Percentiles rank a stretch among this genome's conserved stretches.
phyloP scores from a whole-genome alignment of 2,888 invertebrate genomes.

The Fragum sueziense region DNA sequence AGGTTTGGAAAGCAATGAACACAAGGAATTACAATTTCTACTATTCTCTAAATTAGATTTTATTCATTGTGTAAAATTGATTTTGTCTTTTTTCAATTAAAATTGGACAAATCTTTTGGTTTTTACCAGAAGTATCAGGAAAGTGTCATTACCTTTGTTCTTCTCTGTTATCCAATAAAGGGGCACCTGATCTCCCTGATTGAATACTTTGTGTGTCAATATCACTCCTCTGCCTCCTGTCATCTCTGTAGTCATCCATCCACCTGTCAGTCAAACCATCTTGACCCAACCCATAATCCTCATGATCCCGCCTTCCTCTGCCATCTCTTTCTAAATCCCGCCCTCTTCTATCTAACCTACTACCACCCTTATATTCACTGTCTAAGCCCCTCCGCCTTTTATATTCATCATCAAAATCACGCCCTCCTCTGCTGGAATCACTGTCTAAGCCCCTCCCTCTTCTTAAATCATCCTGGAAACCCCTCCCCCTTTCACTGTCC shows the following conservation, averaged over 20 bases:
- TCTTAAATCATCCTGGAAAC: background rate
- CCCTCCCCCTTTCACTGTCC: background rate
- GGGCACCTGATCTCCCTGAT: conserved; percentile 33
- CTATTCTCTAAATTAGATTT: too few species aligned
- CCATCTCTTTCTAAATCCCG: too few species aligned
- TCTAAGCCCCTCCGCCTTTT: background rate
- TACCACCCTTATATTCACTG: background rate
- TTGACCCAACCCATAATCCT: background rate
- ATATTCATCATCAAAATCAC: too few species aligned
- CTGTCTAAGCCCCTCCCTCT: conserved; percentile 1
- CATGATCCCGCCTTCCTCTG: background rate
- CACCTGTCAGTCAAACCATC: background rate
- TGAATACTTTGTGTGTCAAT: background rate
- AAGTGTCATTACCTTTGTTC: conserved; percentile 6
- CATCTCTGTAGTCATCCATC: background rate
- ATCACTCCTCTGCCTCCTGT: background rate
- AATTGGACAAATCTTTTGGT: background rate
- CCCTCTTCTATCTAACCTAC: background rate
- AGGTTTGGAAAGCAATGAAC: too few species aligned
- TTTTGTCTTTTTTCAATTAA: too few species aligned
- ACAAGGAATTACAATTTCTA: too few species aligned
- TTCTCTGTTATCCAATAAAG: conserved; percentile 38
- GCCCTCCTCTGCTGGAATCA: too few species aligned
- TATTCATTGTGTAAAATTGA: too few species aligned
- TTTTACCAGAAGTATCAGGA: background rate